A percentile compares a stretch with the other conserved stretches of the same genome.
Conservation (phyloP, 2,797 vertebrate genomes). For the Erethizon dorsatum region DNA sequence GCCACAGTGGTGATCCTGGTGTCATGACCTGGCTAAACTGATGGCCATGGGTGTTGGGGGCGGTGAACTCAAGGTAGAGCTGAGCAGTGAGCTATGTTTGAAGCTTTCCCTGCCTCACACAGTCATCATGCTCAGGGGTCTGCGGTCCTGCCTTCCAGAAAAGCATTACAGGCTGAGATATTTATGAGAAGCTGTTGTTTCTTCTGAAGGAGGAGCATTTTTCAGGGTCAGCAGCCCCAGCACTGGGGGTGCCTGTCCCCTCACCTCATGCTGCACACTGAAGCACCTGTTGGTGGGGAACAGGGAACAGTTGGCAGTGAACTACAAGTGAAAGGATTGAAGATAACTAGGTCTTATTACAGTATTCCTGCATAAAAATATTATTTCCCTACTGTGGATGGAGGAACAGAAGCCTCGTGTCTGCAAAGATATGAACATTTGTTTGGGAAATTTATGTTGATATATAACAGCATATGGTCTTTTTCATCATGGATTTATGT, state of each 20-base stretch:
- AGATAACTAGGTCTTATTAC: constrained; percentile 85
- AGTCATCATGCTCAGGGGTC: constrained; percentile 42
- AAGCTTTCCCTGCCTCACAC: constrained; percentile 51
- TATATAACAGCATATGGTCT: constrained; percentile 89
- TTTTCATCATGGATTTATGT: constrained; percentile 85
- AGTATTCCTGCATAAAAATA: constrained; percentile 86
- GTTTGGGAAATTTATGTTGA: constrained; percentile 89
- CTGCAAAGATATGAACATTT: constrained; percentile 89
- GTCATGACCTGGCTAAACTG: neutral
- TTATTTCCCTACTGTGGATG: constrained; percentile 85
- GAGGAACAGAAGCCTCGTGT: constrained; percentile 89
- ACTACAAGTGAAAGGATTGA: constrained; percentile 80
- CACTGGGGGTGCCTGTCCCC: constrained; percentile 60
- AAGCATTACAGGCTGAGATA: constrained; percentile 66
- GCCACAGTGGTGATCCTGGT: neutral
- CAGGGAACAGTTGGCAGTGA: constrained; percentile 81
- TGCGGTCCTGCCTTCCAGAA: constrained; percentile 48
- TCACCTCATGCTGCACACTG: constrained; percentile 54
- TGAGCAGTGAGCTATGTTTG: neutral
- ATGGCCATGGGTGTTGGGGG: neutral
- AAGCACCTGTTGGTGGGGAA: constrained; percentile 79
- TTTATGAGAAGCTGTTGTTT: constrained; percentile 81
- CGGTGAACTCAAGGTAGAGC: constrained; percentile 33
- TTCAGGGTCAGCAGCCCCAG: neutral
- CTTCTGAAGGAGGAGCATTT: constrained; percentile 33